Base-by-base conservation (phyloP, 2,888 invertebrate genomes). In the Nomada fucata region DNA sequence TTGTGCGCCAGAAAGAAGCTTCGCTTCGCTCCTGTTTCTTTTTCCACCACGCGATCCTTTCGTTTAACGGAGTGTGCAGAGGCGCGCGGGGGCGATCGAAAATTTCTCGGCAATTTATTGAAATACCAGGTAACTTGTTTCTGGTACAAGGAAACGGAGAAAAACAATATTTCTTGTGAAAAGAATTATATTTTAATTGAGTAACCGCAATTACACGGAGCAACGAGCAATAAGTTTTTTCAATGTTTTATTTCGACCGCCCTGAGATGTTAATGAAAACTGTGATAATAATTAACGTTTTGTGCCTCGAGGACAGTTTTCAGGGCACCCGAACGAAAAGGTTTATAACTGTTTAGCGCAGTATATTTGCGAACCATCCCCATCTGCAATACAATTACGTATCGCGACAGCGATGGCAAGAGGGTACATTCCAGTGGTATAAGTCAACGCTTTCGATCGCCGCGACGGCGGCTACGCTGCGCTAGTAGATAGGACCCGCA, bases 1-100 rank as follows among this genome's bases (percentile, higher is more conserved):
- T 81, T 79, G 68, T 79, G 79, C 79, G 60, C 60, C 36, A 29
- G 60, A 53, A 65, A 78, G 59, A 71, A 55, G 79, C 53, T 60
- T 71, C 13, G 59, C 15, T 63, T 59, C 13, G 59, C 15, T 63
- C 59, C 52, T 65, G 42, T 50, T 42, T 72, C 36, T 57, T 63
- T 52, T 53, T 53, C 13, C n/a, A n/a, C n/a, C 23, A 20, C 29
- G 1, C 60, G n/a, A 26, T 52, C 20, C 42, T 55, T 55, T 64
- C 53, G 63, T 18, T 15, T 20, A n/a, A 50, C 36, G 59, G 53
- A 26, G 53, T 53, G n/a, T 13, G 23, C 57, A 57, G 23, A 26
- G 57, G 9, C 57, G 57, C 57, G 20, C 57, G 57, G 26, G 11
- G 23, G 10, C 23, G 9, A 57, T 57, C 10, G 23, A 57, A 23